These are phyloP conservation scores for Melanogrammus aeglefinus DNA, from an alignment of 2,797 vertebrate species.

Conservation along the genomic window DNA sequence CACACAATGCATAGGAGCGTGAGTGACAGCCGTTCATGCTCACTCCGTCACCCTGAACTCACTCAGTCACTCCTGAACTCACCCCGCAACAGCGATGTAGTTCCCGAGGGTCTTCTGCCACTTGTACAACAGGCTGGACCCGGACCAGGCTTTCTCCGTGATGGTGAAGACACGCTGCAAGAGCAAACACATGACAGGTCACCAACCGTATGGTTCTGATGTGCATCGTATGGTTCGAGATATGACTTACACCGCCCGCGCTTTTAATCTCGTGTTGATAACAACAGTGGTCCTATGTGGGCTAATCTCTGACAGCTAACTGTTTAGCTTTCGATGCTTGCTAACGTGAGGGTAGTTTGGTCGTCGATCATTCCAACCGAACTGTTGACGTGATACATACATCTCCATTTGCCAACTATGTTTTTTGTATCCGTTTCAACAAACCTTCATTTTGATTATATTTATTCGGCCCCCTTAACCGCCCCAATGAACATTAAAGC, in stretches of 20 bases:
- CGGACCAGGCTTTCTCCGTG: constrained; percentile 80
- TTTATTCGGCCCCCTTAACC: neutral
- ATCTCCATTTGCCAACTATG: neutral
- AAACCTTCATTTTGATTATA: constrained; percentile 68
- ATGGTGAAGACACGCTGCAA: constrained; percentile 87
- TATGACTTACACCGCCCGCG: too few species aligned
- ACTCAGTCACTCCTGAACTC: constrained; percentile 80
- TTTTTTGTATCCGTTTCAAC: neutral
- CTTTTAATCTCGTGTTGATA: too few species aligned
- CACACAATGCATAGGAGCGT: neutral
- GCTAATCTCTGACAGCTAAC: neutral
- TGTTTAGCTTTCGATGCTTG: neutral
- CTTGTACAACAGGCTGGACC: constrained; percentile 80
- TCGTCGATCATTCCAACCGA: neutral
- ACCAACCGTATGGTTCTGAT: neutral
- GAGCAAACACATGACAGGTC: neutral
- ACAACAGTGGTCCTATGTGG: neutral
- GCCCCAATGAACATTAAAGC: neutral
- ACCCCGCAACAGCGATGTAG: constrained; percentile 93
- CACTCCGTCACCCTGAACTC: constrained; percentile 48
- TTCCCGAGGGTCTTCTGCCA: constrained; percentile 95
- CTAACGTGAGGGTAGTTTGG: constrained; percentile 3
- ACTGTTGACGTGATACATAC: neutral
- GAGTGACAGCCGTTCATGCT: neutral
- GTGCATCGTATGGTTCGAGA: neutral